Percentiles rank a stretch among this genome's conserved stretches.
Evolutionary conservation across 2,888 invertebrate genomes (phyloP).

Genomic region (Smittia sp.): DNA sequence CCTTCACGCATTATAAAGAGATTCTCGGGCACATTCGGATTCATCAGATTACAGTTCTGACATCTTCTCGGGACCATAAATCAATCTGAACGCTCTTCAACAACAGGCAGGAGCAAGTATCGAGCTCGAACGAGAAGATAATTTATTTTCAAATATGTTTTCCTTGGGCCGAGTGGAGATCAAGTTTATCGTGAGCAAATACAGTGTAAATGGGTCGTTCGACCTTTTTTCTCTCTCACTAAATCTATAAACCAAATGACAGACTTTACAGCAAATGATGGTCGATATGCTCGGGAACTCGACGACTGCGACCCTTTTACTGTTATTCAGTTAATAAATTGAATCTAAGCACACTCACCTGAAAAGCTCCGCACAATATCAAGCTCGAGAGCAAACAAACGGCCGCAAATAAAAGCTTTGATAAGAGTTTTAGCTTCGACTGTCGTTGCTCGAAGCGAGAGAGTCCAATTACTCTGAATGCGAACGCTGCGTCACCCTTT

Average conservation of each 20-base stretch:
- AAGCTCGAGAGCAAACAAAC: conserved; percentile 43
- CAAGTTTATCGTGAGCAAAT: not conserved
- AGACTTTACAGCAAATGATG: conserved; percentile 5
- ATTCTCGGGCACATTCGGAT: not conserved
- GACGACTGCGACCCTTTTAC: not conserved
- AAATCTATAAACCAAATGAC: not conserved
- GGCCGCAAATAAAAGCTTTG: conserved; percentile 42
- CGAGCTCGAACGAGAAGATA: not conserved
- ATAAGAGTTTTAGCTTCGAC: conserved; percentile 38
- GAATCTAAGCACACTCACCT: conserved; percentile 41
- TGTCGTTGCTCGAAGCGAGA: conserved; percentile 42
- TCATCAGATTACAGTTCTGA: conserved; percentile 28
- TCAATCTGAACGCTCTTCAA: conserved; percentile 22
- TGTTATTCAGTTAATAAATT: not conserved
- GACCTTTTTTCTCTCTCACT: not conserved
- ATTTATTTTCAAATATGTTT: conserved; percentile 29
- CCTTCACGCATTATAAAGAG: not conserved
- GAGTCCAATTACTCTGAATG: conserved; percentile 42
- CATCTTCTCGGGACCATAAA: conserved; percentile 28
- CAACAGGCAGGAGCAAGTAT: not conserved
- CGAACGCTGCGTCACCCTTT: conserved; percentile 8
- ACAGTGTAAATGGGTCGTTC: not conserved
- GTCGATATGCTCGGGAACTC: not conserved
- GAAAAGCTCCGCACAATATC: conserved; percentile 43
- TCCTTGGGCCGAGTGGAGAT: not conserved